A percentile compares a stretch with the other conserved stretches of the same genome.
Evolutionary conservation across 1,140 invertebrate species (phyloP).

Genomic region (Drosophila insularis): DNA sequence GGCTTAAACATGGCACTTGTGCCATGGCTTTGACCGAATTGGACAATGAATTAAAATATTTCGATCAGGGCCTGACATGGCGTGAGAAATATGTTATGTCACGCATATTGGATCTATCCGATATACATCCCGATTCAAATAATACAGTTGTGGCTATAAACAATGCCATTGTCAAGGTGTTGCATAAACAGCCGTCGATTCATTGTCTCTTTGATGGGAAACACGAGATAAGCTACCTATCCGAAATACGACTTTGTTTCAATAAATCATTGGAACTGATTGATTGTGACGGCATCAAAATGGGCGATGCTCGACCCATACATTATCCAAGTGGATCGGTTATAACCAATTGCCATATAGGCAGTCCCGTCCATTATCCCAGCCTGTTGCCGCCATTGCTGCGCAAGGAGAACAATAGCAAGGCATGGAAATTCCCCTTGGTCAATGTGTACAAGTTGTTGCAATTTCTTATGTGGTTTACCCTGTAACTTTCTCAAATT

Average conservation of each 20-base stretch:
- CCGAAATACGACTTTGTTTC: constrained; percentile 88
- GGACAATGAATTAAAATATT: constrained; percentile 89
- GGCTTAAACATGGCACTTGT: constrained; percentile 93
- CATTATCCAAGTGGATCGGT: constrained; percentile 79
- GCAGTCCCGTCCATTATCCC: constrained; percentile 85
- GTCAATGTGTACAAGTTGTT: constrained; percentile 84
- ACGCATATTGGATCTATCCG: constrained; percentile 84
- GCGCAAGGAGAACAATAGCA: constrained; percentile 28
- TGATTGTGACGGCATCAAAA: constrained; percentile 84
- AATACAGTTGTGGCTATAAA: constrained; percentile 85
- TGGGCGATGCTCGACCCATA: constrained; percentile 56
- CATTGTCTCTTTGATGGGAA: constrained; percentile 85
- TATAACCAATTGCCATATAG: constrained; percentile 85
- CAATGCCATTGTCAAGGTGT: constrained; percentile 83
- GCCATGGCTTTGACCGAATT: constrained; percentile 85
- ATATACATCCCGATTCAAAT: constrained; percentile 85
- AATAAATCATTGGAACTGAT: constrained; percentile 85
- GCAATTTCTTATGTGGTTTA: constrained; percentile 84
- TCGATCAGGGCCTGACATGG: constrained; percentile 86
- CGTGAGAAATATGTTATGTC: constrained; percentile 86
- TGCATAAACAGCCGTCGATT: constrained; percentile 86
- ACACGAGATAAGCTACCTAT: constrained; percentile 84
- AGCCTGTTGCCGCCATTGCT: constrained; percentile 75
- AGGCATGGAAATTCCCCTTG: constrained; percentile 73
- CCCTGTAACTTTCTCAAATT: constrained; percentile 75